Conservation (phyloP, 2,797 vertebrate genomes). For the Picus viridis region DNA sequence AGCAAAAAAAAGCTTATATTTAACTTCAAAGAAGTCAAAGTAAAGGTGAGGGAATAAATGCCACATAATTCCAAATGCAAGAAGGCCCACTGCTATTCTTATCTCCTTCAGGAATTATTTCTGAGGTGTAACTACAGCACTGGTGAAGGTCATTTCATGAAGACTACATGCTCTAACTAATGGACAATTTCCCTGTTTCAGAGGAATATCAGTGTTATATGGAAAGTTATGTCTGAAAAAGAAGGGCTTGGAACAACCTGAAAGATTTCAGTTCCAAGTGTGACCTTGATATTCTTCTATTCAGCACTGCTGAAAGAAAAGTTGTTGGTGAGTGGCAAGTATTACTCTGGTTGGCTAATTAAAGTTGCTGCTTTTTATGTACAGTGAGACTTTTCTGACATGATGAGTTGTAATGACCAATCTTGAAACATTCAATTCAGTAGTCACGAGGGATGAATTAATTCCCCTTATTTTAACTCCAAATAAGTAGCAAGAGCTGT, state of each 20-base stretch:
- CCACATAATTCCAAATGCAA: background rate
- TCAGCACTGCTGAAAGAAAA: background rate
- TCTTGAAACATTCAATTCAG: background rate
- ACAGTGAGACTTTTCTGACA: background rate
- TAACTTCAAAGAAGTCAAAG: slow-evolving; percentile 25
- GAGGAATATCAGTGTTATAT: background rate
- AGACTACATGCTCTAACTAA: background rate
- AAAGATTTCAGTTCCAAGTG: background rate
- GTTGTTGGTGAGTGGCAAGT: background rate
- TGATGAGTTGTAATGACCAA: background rate
- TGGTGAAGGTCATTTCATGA: background rate
- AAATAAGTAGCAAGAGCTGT: background rate
- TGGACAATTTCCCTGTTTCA: background rate
- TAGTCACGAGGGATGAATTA: background rate
- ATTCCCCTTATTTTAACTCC: slow-evolving; percentile 20
- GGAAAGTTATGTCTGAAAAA: background rate
- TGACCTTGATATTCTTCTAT: background rate
- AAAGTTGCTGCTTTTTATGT: background rate
- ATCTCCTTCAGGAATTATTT: background rate
- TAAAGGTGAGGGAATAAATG: slow-evolving; percentile 5
- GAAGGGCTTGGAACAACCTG: background rate
- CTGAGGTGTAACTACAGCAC: background rate
- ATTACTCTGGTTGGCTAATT: background rate
- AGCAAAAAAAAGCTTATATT: background rate
- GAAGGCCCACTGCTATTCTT: background rate